phyloP scores from a whole-genome alignment of 1,140 invertebrate genomes.

The Papilio polytes region DNA sequence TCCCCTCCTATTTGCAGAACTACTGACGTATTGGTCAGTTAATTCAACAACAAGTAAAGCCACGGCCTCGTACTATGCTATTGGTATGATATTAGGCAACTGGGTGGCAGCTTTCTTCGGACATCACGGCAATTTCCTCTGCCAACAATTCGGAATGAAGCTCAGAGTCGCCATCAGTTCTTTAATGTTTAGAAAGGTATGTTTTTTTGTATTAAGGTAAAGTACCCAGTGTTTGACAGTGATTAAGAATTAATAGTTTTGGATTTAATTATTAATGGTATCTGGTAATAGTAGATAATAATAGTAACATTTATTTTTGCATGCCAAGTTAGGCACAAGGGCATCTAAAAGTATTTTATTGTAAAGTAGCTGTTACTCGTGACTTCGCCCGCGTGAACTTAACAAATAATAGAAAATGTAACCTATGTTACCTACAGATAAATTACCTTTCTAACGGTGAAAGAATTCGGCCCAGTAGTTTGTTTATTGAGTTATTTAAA shows the following conservation, averaged over 20 bases:
- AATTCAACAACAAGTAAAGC: conserved; percentile 54
- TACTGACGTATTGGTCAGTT: conserved; percentile 84
- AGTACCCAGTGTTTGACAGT: background rate
- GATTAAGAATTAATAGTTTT: background rate
- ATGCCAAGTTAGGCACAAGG: background rate
- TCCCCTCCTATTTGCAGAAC: conserved; percentile 82
- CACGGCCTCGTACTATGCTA: conserved; percentile 70
- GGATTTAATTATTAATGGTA: background rate
- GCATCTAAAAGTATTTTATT: too few relatives aligned
- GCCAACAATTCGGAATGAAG: conserved; percentile 85
- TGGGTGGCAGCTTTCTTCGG: conserved; percentile 63
- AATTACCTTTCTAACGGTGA: too few relatives aligned
- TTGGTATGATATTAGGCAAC: conserved; percentile 66
- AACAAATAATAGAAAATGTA: too few relatives aligned
- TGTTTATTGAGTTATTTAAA: too few relatives aligned
- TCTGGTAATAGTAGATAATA: background rate
- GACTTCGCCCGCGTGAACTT: too few relatives aligned
- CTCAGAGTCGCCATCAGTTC: conserved; percentile 85
- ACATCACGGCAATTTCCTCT: conserved; percentile 79
- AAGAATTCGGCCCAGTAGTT: too few relatives aligned
- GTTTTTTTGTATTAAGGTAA: background rate
- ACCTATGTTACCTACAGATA: too few relatives aligned
- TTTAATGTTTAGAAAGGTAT: conserved; percentile 87
- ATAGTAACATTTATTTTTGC: background rate
- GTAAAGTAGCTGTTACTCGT: too few relatives aligned